Conservation (phyloP, 2,888 invertebrate genomes). For the Elmis aenea region DNA sequence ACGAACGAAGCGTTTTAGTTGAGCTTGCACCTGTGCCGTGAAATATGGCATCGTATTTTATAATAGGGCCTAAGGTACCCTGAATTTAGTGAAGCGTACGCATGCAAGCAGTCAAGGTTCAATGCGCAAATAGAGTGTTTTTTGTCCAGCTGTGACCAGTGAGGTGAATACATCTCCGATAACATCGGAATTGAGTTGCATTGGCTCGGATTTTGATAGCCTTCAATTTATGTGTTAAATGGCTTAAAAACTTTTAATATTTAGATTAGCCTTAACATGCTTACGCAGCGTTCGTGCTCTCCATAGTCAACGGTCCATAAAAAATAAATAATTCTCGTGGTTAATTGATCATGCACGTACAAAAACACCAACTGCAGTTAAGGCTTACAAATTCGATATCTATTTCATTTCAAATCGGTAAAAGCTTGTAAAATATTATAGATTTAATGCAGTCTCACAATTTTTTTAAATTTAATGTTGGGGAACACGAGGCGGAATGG, state of each 20-base stretch:
- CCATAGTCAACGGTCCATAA: not conserved
- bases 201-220: conserved; percentile 26
- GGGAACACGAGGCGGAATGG: too few relatives aligned
- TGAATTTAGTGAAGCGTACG: conserved; percentile 3
- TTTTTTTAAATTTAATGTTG: too few relatives aligned
- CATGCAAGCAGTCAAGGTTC: conserved; percentile 16
- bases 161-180: conserved; percentile 25
- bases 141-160: conserved; percentile 20
- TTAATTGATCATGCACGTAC: too few relatives aligned
- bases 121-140: conserved; percentile 19
- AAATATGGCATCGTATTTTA: conserved; percentile 5
- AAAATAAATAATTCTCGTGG: too few relatives aligned
- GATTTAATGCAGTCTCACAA: too few relatives aligned
- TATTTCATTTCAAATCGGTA: too few relatives aligned
- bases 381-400: too few relatives aligned
- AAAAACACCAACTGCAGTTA: too few relatives aligned
- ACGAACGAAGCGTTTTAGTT: too few relatives aligned
- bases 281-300: too few relatives aligned
- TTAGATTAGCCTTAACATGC: conserved; percentile 5
- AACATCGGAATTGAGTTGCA: conserved; percentile 29
- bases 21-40: not conserved
- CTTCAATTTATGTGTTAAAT: conserved; percentile 30
- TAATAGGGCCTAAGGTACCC: conserved; percentile 5
- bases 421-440: too few relatives aligned
- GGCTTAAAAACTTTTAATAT: conserved; percentile 23